phyloP scores from a whole-genome alignment of 1,140 invertebrate genomes.

The Hermatobates lingyangjiaoensis region DNA sequence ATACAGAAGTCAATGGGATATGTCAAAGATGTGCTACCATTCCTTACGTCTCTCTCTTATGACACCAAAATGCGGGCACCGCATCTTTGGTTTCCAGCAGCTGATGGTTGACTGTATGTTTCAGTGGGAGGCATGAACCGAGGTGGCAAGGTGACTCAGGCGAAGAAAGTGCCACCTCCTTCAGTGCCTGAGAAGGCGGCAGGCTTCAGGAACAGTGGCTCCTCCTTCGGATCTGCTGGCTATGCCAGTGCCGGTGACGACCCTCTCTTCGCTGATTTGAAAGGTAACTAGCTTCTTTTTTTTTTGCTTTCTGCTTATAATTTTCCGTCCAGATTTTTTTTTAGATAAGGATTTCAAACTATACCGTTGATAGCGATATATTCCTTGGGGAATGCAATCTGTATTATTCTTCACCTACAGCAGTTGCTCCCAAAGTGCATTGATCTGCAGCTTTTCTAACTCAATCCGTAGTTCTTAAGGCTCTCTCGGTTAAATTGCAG shows the following conservation, averaged over 20 bases:
- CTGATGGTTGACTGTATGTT: constrained; percentile 20
- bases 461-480: neutral
- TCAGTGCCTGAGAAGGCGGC: constrained; percentile 44
- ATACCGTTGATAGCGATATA: neutral
- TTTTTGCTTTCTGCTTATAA: no score
- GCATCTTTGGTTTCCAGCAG: no score
- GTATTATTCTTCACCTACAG: neutral
- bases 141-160: constrained; percentile 49
- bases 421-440: neutral
- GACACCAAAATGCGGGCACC: no score
- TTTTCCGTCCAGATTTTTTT: neutral
- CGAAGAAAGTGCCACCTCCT: constrained; percentile 64
- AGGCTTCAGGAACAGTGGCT: constrained; percentile 24
- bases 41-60: no score
- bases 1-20: no score
- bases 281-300: constrained; percentile 22
- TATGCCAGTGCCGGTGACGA: constrained; percentile 42
- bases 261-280: constrained; percentile 32
- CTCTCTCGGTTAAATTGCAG: no score
- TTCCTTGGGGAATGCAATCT: neutral
- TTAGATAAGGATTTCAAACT: neutral
- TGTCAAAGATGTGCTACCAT: no score
- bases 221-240: constrained; percentile 25
- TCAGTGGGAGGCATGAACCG: constrained; percentile 63
- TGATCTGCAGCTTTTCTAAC: neutral